A percentile compares a stretch with the other conserved stretches of the same genome.
These are phyloP conservation scores for Eonycteris spelaea DNA, from an alignment of 2,113 vertebrate species.

Conservation along the genomic window DNA sequence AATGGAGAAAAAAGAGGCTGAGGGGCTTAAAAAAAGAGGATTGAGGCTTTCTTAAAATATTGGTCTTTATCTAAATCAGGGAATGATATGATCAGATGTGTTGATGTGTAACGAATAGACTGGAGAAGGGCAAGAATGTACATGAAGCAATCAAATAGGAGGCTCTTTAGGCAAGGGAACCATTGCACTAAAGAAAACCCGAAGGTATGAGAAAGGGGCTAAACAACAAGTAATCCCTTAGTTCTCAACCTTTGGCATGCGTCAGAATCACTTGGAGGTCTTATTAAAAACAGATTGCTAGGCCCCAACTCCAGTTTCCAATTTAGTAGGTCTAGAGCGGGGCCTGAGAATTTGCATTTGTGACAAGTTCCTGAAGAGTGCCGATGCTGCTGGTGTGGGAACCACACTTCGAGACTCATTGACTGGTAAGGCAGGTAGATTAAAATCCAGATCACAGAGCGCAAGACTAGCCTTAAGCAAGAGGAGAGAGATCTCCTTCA, in stretches of 20 bases:
- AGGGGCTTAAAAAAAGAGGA: not conserved
- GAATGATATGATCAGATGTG: not conserved
- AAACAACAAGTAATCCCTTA: not conserved
- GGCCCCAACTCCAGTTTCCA: not conserved
- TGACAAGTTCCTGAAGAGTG: not conserved
- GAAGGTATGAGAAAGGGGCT: not conserved
- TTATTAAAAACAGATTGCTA: slow-evolving; percentile 23
- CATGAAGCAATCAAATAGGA: not conserved
- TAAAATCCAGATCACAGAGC: not conserved
- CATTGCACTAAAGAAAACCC: not conserved
- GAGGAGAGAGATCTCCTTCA: not conserved
- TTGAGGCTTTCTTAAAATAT: not conserved
- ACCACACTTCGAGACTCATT: not conserved
- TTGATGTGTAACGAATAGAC: not conserved
- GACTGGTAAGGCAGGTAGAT: not conserved
- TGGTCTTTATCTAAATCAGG: not conserved
- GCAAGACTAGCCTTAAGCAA: not conserved
- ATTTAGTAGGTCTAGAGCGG: not conserved
- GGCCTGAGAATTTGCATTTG: slow-evolving; percentile 41
- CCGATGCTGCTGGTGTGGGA: not conserved
- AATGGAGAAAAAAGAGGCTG: not conserved
- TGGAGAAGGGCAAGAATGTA: not conserved
- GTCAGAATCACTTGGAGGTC: not conserved
- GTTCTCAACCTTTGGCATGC: not conserved
- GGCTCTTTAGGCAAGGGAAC: not conserved